Evolutionary conservation across 2,797 vertebrate genomes (phyloP).

Genomic region (Cryptoprocta ferox): DNA sequence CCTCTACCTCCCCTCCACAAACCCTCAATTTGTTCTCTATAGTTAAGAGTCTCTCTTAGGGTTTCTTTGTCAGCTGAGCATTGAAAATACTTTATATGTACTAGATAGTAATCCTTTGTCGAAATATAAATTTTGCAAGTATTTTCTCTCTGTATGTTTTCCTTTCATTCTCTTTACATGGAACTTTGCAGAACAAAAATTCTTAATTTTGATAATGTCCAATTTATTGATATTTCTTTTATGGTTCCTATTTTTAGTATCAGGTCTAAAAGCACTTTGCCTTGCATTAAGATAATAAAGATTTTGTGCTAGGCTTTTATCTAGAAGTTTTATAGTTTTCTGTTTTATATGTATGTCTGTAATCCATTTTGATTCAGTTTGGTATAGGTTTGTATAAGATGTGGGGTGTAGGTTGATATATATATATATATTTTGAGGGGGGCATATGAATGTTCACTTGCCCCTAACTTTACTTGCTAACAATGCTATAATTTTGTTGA

Average conservation of each 20-base stretch:
- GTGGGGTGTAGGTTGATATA: background rate
- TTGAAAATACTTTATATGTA: background rate
- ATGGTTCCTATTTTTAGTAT: background rate
- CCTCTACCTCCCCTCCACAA: background rate
- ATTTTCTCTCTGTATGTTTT: background rate
- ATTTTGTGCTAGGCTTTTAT: background rate
- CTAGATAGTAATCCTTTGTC: background rate
- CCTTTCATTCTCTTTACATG: background rate
- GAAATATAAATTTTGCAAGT: background rate
- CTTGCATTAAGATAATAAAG: background rate
- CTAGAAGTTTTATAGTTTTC: background rate
- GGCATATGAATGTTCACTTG: background rate
- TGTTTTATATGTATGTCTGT: background rate
- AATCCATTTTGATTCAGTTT: background rate
- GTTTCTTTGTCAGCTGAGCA: background rate
- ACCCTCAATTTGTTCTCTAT: background rate
- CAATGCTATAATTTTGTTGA: background rate
- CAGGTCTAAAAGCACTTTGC: background rate
- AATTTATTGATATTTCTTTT: background rate
- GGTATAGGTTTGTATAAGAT: background rate
- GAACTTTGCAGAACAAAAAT: background rate
- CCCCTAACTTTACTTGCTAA: background rate
- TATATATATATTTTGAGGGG: background rate
- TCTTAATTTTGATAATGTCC: background rate
- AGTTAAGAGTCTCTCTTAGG: background rate